Conservation (phyloP, 2,888 invertebrate genomes). For the Zeuzera pyrina region DNA sequence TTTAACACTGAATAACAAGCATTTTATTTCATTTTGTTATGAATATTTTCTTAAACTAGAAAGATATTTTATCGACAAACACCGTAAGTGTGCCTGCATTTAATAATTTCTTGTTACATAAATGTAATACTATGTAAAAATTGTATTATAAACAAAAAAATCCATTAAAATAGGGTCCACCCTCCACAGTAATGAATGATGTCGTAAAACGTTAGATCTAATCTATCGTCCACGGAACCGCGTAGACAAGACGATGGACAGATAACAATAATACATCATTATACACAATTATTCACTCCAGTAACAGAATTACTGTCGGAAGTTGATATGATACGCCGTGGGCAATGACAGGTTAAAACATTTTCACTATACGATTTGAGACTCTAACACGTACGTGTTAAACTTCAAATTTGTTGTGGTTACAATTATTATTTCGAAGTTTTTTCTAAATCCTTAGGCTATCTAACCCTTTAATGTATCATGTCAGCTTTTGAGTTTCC, state of each 20-base stretch:
- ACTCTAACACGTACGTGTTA: neutral
- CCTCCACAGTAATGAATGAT: constrained; percentile 8
- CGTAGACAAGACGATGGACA: constrained; percentile 25
- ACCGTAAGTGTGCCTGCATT: too few species aligned
- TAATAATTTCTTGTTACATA: too few species aligned
- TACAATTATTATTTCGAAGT: too few species aligned
- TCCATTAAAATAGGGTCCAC: too few species aligned
- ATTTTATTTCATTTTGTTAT: too few species aligned
- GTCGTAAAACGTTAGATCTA: constrained; percentile 24
- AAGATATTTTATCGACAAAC: too few species aligned
- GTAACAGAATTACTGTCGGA: constrained; percentile 24
- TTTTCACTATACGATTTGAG: constrained; percentile 5
- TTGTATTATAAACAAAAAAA: too few species aligned
- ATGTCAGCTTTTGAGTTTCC: constrained; percentile 25
- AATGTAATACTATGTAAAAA: too few species aligned
- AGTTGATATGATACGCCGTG: constrained; percentile 21
- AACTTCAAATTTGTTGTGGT: neutral
- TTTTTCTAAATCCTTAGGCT: constrained; percentile 31
- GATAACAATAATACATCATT: constrained; percentile 35
- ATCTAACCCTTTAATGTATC: constrained; percentile 36
- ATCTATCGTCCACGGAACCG: constrained; percentile 17
- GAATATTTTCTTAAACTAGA: too few species aligned
- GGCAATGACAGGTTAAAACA: constrained; percentile 12
- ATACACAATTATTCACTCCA: constrained; percentile 35
- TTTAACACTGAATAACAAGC: too few species aligned